phyloP scores from a whole-genome alignment of 2,797 vertebrate species.

The Chiloscyllium punctatum region DNA sequence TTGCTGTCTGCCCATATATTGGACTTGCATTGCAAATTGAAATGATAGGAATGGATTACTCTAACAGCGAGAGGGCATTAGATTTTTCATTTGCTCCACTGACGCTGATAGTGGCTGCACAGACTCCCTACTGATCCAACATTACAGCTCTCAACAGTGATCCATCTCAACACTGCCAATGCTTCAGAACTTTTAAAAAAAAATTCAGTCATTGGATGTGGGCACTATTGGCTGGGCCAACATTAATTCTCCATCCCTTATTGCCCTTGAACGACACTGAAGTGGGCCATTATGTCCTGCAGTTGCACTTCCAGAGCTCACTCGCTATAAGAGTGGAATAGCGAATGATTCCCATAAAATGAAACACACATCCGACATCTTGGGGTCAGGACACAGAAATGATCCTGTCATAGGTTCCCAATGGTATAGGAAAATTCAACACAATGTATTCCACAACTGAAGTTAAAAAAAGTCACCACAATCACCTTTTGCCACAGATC shows the following conservation, averaged over 20 bases:
- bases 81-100: background rate
- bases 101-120: background rate
- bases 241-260: no score
- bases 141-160: background rate
- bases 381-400: background rate
- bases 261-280: background rate
- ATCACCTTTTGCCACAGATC: conserved; percentile 90
- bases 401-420: background rate
- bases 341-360: background rate
- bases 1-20: background rate
- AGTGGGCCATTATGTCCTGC: background rate
- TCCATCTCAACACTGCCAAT: no score
- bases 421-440: background rate
- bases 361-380: no score
- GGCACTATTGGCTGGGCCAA: no score
- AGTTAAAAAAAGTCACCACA: background rate
- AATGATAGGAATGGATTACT: background rate
- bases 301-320: background rate
- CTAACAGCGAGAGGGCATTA: background rate
- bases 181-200: no score
- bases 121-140: background rate
- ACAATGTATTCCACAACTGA: background rate
- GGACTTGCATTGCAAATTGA: background rate
- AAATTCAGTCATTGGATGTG: no score
- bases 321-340: background rate